These are phyloP conservation scores for Phenacoccus solenopsis DNA, from an alignment of 1,140 invertebrate genomes.

Conservation along the genomic window DNA sequence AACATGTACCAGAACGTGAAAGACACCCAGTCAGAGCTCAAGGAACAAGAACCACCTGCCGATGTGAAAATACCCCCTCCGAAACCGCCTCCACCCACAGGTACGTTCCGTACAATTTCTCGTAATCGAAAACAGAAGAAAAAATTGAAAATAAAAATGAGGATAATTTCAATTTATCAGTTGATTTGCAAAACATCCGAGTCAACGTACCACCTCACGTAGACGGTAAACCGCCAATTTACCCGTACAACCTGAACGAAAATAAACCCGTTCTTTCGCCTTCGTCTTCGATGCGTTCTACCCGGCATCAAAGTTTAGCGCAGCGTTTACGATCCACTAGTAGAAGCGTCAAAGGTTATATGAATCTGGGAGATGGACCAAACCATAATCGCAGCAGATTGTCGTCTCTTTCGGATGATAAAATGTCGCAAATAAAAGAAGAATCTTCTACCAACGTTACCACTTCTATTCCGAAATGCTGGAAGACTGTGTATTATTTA, in stretches of 20 bases:
- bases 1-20: constrained; percentile 97
- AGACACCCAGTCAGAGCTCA: constrained; percentile 80
- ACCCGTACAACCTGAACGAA: constrained; percentile 24
- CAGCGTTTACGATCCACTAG: constrained; percentile 70
- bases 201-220: constrained; percentile 16
- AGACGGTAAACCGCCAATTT: constrained; percentile 14
- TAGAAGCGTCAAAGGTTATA: constrained; percentile 66
- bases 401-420: constrained; percentile 26
- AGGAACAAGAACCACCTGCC: constrained; percentile 42
- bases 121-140: background rate
- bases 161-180: background rate
- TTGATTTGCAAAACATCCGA: background rate
- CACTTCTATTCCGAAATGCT: constrained; percentile 64
- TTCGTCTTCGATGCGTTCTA: constrained; percentile 48
- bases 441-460: constrained; percentile 21
- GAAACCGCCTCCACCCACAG: constrained; percentile 11
- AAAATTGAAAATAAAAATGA: no score
- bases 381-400: constrained; percentile 37
- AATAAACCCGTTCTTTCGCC: constrained; percentile 40
- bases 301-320: constrained; percentile 68
- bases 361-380: constrained; percentile 48
- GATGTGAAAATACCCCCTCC: constrained; percentile 16
- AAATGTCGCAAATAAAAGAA: constrained; percentile 22
- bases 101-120: constrained; percentile 5
- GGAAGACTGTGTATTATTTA: constrained; percentile 86